Evolutionary conservation across 2,797 vertebrate genomes (phyloP).

Genomic region (Jordanella pulchra): DNA sequence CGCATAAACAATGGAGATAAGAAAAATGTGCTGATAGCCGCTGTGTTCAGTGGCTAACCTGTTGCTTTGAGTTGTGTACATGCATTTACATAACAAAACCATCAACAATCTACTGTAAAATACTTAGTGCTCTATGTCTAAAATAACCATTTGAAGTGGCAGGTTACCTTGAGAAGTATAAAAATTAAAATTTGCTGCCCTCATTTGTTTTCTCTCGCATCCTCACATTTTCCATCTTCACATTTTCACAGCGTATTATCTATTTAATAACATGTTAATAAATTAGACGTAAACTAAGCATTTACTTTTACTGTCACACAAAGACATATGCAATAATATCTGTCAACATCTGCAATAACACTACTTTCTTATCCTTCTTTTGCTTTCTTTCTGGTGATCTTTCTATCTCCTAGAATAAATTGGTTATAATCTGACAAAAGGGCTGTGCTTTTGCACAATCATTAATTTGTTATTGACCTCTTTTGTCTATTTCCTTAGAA

Average conservation of each 20-base stretch:
- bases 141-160: constrained; percentile 62
- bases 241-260: constrained; percentile 17
- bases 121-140: constrained; percentile 55
- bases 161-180: constrained; percentile 65
- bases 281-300: constrained; percentile 66
- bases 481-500: constrained; percentile 17
- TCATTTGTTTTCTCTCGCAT: constrained; percentile 12
- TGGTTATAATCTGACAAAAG: constrained; percentile 56
- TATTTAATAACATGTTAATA: constrained; percentile 61
- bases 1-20: background rate
- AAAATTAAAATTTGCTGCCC: constrained; percentile 73
- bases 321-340: constrained; percentile 69
- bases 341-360: constrained; percentile 72
- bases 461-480: constrained; percentile 6
- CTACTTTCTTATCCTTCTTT: constrained; percentile 24
- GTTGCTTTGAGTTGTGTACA: constrained; percentile 26
- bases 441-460: constrained; percentile 40
- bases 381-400: constrained; percentile 43
- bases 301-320: constrained; percentile 71
- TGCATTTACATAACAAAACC: constrained; percentile 58
- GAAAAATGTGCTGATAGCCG: background rate
- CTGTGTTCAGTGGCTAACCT: constrained; percentile 23
- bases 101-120: constrained; percentile 56
- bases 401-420: constrained; percentile 49
- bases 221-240: constrained; percentile 29